These are phyloP conservation scores for Micronycteris hirsuta DNA, from an alignment of 2,113 vertebrate genomes.

Conservation along the genomic window DNA sequence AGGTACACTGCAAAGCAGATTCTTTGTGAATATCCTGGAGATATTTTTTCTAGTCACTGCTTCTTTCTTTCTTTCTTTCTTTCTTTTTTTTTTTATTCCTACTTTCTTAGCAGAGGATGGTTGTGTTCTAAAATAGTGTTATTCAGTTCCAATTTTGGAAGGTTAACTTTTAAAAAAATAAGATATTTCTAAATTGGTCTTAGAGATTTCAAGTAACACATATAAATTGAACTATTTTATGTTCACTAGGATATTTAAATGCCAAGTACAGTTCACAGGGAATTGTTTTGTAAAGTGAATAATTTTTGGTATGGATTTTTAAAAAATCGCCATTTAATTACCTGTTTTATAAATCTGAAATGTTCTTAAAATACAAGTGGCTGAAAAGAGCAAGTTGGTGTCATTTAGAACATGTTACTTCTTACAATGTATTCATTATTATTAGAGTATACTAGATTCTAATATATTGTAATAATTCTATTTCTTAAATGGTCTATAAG, in stretches of 20 bases:
- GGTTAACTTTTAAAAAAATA: background rate
- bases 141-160: background rate
- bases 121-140: background rate
- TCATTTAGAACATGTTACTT: background rate
- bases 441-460: background rate
- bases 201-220: background rate
- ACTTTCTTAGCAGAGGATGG: background rate
- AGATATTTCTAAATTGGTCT: background rate
- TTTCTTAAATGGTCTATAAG: background rate
- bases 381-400: background rate
- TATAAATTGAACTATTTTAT: slow-evolving; percentile 14
- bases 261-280: background rate
- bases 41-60: background rate
- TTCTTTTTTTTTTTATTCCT: background rate
- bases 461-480: background rate
- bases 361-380: background rate
- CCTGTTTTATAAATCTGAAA: background rate
- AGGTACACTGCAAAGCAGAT: background rate
- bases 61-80: too few relatives aligned
- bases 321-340: background rate
- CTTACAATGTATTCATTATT: background rate
- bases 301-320: background rate
- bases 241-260: background rate
- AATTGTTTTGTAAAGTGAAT: background rate
- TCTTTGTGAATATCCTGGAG: background rate